Evolutionary conservation across 2,797 vertebrate genomes (phyloP).

Genomic region (Eidolon dupreanum): DNA sequence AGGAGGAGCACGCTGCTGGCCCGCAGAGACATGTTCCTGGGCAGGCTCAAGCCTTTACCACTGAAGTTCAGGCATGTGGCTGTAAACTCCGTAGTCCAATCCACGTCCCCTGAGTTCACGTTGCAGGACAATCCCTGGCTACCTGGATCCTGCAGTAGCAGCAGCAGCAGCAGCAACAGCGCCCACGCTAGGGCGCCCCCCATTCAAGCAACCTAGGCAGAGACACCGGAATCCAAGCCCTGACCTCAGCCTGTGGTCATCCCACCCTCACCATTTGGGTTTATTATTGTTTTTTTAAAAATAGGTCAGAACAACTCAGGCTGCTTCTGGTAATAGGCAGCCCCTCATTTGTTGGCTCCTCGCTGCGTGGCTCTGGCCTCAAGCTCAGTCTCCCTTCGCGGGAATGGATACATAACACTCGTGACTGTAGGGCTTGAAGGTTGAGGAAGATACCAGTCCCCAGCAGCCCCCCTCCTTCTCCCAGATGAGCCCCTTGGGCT

Average conservation of each 20-base stretch:
- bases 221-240: neutral
- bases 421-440: rapidly evolving
- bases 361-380: neutral
- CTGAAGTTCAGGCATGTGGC: slow-evolving; percentile 51
- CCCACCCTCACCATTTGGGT: neutral
- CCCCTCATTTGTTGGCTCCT: neutral
- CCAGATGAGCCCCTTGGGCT: neutral
- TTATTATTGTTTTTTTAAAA: neutral
- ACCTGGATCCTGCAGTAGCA: neutral
- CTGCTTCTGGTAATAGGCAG: neutral
- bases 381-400: neutral
- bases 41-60: neutral
- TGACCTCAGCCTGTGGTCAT: neutral
- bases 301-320: neutral
- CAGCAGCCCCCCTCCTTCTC: too few species aligned
- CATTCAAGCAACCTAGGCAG: slow-evolving; percentile 48
- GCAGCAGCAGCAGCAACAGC: neutral
- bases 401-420: neutral
- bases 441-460: neutral
- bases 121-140: rapidly evolving
- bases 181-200: neutral
- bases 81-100: neutral
- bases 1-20: neutral
- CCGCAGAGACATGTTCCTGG: neutral
- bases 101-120: rapidly evolving